Evolutionary conservation across 1,140 invertebrate species (phyloP).

Genomic region (Aphelinus certus): DNA sequence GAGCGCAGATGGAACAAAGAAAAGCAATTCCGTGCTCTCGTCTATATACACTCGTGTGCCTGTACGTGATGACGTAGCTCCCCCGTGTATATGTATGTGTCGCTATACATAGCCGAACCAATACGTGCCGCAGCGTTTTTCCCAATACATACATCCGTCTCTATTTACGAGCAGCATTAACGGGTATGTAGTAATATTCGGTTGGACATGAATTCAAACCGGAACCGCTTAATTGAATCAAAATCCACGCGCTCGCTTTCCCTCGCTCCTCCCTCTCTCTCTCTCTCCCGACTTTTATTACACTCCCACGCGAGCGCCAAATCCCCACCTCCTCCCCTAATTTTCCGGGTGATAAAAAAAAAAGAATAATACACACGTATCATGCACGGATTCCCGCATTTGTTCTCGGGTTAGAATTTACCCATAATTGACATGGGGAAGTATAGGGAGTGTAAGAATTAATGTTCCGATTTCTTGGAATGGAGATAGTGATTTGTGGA

Average conservation of each 20-base stretch:
- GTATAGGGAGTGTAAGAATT: no score
- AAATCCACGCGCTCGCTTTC: conserved; percentile 9
- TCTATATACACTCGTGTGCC: background rate
- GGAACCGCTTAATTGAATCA: conserved; percentile 32
- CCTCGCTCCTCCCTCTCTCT: background rate
- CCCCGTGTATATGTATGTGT: conserved; percentile 9
- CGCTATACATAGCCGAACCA: background rate
- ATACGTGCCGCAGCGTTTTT: no score
- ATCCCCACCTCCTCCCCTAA: background rate
- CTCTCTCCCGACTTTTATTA: conserved; percentile 19
- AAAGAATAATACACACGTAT: background rate
- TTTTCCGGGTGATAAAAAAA: background rate
- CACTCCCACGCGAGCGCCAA: background rate
- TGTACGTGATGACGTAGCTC: background rate
- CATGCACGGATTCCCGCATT: no score
- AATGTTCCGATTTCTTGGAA: background rate
- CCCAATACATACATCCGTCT: background rate
- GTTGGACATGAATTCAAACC: conserved; percentile 18
- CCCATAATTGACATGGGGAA: no score
- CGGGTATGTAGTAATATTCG: conserved; percentile 24
- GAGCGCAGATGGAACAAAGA: conserved; percentile 28
- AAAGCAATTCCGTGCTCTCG: conserved; percentile 15
- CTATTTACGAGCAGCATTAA: conserved; percentile 26
- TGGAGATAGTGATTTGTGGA: background rate
- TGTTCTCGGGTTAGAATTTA: no score